These are phyloP conservation scores for Drosophila prosaltans DNA, from an alignment of 1,140 invertebrate genomes.

Conservation along the genomic window DNA sequence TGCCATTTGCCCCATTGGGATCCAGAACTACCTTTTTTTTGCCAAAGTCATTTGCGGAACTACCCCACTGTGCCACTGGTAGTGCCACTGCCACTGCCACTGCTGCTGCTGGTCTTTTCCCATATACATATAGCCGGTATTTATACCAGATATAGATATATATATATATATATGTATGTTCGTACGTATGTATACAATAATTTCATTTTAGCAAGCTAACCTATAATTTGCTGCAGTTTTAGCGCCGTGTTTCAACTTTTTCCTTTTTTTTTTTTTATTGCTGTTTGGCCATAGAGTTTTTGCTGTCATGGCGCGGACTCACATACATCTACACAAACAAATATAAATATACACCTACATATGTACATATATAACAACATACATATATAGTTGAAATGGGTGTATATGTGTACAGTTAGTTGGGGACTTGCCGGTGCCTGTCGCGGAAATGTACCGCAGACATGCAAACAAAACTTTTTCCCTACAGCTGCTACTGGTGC, in stretches of 20 bases:
- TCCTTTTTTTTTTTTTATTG: conserved; percentile 38
- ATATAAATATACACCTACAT: conserved; percentile 12
- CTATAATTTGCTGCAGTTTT: conserved; percentile 75
- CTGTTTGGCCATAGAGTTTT: conserved; percentile 39
- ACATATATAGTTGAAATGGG: conserved; percentile 21
- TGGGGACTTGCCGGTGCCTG: conserved; percentile 57
- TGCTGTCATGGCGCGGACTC: conserved; percentile 41
- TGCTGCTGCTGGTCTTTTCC: neutral
- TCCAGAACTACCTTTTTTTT: neutral
- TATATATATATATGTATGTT: conserved; percentile 23
- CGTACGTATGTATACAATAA: neutral
- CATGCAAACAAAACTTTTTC: conserved; percentile 80
- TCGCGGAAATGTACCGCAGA: conserved; percentile 79
- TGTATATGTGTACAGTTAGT: conserved; percentile 6
- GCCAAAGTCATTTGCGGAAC: neutral
- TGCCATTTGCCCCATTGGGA: neutral
- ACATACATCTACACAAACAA: conserved; percentile 9
- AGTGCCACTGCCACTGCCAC: no score
- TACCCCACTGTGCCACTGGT: neutral
- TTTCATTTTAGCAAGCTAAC: conserved; percentile 55
- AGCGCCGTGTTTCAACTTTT: conserved; percentile 52
- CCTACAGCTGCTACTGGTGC: conserved; percentile 30
- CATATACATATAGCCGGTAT: neutral
- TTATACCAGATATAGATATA: neutral
- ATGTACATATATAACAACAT: neutral